Evolutionary conservation across 2,113 vertebrate genomes (phyloP).

Genomic region (Patagioenas fasciata): DNA sequence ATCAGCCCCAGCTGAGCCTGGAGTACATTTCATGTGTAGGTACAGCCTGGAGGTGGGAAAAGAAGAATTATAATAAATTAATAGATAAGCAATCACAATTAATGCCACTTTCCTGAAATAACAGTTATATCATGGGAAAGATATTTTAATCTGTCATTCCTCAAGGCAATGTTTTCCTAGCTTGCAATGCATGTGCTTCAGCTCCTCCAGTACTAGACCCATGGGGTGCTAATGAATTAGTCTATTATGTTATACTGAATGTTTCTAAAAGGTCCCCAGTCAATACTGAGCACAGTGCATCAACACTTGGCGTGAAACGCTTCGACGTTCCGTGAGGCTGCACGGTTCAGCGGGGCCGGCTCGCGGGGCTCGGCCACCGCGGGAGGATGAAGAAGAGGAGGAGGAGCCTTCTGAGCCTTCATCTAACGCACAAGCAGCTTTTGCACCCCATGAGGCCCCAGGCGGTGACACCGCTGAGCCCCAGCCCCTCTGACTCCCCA

Average conservation of each 20-base stretch:
- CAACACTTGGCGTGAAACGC: constrained; percentile 84
- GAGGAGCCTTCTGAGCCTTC: background rate
- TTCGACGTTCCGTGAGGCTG: constrained; percentile 63
- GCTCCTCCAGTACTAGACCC: constrained; percentile 80
- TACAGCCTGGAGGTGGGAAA: constrained; percentile 79
- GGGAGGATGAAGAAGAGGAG: background rate
- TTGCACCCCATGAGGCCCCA: no score
- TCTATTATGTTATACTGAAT: constrained; percentile 90
- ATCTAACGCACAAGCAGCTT: rapidly evolving
- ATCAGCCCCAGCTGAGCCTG: constrained; percentile 78
- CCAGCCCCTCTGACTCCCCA: background rate
- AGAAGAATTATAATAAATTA: constrained; percentile 83
- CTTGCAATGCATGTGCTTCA: constrained; percentile 75
- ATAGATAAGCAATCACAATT: constrained; percentile 87
- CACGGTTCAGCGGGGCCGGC: constrained; percentile 48
- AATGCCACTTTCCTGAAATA: constrained; percentile 82
- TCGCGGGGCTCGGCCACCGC: background rate
- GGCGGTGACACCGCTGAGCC: background rate
- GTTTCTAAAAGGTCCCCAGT: constrained; percentile 86
- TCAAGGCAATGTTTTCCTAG: constrained; percentile 79
- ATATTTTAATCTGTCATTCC: constrained; percentile 83
- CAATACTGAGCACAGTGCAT: constrained; percentile 79
- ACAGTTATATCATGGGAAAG: constrained; percentile 80
- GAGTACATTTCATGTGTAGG: constrained; percentile 76
- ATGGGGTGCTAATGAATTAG: constrained; percentile 94